A percentile compares a stretch with the other conserved stretches of the same genome.
Evolutionary conservation across 1,140 invertebrate genomes (phyloP).

Genomic region (Amyelois transitella): DNA sequence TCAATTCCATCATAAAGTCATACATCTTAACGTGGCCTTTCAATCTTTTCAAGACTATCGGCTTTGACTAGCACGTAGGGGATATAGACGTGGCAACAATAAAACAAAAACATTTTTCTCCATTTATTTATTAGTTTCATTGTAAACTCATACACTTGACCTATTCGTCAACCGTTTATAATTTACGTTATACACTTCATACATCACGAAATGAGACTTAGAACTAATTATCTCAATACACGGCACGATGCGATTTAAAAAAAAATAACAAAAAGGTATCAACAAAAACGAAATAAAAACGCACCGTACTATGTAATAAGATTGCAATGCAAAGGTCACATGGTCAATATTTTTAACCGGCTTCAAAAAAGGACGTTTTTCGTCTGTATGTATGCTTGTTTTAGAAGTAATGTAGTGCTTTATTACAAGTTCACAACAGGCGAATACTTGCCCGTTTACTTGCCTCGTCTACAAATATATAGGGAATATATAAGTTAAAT

Average conservation of each 20-base stretch:
- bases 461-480: too few relatives aligned
- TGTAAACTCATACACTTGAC: slow-evolving; percentile 71
- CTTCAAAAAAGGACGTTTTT: too few relatives aligned
- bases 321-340: background rate
- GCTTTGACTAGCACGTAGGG: too few relatives aligned
- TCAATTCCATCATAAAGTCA: too few relatives aligned
- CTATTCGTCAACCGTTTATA: slow-evolving; percentile 65
- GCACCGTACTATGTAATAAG: background rate
- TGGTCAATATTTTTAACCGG: background rate
- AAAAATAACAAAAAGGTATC: slow-evolving; percentile 1
- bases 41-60: too few relatives aligned
- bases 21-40: too few relatives aligned
- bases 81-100: slow-evolving; percentile 11
- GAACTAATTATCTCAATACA: slow-evolving; percentile 19
- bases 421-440: too few relatives aligned
- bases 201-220: slow-evolving; percentile 42
- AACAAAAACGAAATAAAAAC: background rate
- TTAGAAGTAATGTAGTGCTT: too few relatives aligned
- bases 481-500: too few relatives aligned
- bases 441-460: too few relatives aligned
- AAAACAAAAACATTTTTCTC: slow-evolving; percentile 38
- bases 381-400: too few relatives aligned
- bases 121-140: slow-evolving; percentile 72
- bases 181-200: slow-evolving; percentile 51
- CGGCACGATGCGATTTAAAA: slow-evolving; percentile 26